phyloP scores from a whole-genome alignment of 2,888 invertebrate species.

The Melipona beecheii region DNA sequence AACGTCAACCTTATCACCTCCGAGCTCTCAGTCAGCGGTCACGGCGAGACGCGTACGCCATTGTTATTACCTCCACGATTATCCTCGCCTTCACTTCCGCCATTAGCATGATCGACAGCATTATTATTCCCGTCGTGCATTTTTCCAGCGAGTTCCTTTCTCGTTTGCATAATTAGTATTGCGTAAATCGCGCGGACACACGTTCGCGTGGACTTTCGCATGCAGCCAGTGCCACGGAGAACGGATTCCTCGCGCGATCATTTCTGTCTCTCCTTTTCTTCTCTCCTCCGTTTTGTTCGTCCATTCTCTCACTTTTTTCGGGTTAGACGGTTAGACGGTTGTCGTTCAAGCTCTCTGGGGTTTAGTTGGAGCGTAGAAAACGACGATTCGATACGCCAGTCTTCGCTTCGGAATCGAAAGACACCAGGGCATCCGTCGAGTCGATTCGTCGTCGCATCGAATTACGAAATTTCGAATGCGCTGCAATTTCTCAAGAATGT shows the following conservation, averaged over 20 bases:
- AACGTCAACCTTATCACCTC: slow-evolving; percentile 66
- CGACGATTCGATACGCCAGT: neutral
- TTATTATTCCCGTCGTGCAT: slow-evolving; percentile 67
- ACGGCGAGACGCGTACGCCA: slow-evolving; percentile 48
- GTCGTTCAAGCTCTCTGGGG: neutral
- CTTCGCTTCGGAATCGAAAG: neutral
- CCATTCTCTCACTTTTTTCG: neutral
- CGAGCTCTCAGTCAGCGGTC: slow-evolving; percentile 45
- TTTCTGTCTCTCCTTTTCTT: neutral
- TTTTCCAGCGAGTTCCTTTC: slow-evolving; percentile 63
- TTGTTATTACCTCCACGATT: slow-evolving; percentile 69
- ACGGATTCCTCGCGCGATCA: slow-evolving; percentile 45
- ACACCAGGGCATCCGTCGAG: too few species aligned
- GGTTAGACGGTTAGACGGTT: too few species aligned
- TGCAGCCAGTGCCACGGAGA: slow-evolving; percentile 34
- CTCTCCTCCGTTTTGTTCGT: neutral
- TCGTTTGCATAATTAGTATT: slow-evolving; percentile 70
- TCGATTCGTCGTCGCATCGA: too few species aligned
- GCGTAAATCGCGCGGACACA: slow-evolving; percentile 61
- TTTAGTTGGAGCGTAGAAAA: neutral
- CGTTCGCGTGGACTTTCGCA: slow-evolving; percentile 41
- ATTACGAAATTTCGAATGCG: too few species aligned
- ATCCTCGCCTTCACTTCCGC: slow-evolving; percentile 67
- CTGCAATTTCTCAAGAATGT: too few species aligned
- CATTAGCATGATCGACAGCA: slow-evolving; percentile 71